phyloP scores from a whole-genome alignment of 2,888 invertebrate genomes.

The Tetranychus truncatus region DNA sequence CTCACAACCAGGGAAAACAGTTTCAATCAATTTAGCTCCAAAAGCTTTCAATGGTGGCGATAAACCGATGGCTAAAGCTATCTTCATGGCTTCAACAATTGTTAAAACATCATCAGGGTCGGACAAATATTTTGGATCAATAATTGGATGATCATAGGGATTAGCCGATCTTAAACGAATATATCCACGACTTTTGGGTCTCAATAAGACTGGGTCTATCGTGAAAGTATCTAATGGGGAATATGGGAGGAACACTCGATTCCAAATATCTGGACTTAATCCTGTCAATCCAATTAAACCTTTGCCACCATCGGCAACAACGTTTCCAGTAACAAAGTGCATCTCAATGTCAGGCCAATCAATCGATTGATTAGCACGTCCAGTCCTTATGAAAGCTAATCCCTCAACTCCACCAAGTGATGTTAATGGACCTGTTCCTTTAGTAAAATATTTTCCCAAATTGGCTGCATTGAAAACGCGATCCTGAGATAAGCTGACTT shows the following conservation, averaged over 20 bases:
- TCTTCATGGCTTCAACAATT: constrained; percentile 45
- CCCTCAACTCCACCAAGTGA: constrained; percentile 71
- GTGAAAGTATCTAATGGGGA: constrained; percentile 23
- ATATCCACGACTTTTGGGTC: constrained; percentile 27
- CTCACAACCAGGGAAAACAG: constrained; percentile 58
- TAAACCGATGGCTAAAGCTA: constrained; percentile 45
- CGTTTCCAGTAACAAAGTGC: constrained; percentile 64
- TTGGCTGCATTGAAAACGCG: constrained; percentile 16
- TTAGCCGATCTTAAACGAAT: constrained; percentile 37
- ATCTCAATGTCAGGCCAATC: constrained; percentile 84
- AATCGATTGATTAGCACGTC: constrained; percentile 54
- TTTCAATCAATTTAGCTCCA: constrained; percentile 52
- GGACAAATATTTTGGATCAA: constrained; percentile 79
- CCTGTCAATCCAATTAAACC: constrained; percentile 20
- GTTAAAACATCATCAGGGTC: constrained; percentile 56
- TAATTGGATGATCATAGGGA: constrained; percentile 66
- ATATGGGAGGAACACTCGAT: constrained; percentile 25
- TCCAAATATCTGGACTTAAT: constrained; percentile 21
- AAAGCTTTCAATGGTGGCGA: constrained; percentile 61
- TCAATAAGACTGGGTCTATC: constrained; percentile 25
- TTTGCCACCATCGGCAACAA: constrained; percentile 58
- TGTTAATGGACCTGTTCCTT: constrained; percentile 48
- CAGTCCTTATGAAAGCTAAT: constrained; percentile 67
- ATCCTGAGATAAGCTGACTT: constrained; percentile 11
- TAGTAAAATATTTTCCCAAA: constrained; percentile 18